Conservation (phyloP, 2,888 invertebrate genomes). For the Atethmia centrago region DNA sequence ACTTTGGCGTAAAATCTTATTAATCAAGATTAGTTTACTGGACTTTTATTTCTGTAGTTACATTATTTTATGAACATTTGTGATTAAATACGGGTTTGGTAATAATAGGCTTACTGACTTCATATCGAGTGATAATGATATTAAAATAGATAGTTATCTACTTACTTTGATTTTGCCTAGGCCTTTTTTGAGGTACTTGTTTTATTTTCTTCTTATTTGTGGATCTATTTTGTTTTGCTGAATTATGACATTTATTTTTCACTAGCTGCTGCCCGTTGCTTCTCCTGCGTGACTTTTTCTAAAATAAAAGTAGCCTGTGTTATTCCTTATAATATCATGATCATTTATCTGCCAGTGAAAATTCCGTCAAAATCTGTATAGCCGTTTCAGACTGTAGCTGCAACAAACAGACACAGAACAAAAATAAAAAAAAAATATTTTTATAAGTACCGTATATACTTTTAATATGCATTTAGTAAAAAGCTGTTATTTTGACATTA, state of each 20-base stretch:
- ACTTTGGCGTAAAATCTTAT: conserved; percentile 76
- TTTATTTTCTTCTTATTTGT: background rate
- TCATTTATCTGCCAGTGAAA: too few relatives aligned
- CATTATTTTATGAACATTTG: conserved; percentile 34
- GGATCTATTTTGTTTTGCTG: background rate
- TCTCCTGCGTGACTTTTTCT: too few relatives aligned
- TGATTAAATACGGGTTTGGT: conserved; percentile 8
- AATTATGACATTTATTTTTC: fast-evolving
- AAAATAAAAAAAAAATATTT: too few relatives aligned
- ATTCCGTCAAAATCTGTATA: too few relatives aligned
- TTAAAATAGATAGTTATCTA: background rate
- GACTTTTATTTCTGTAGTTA: conserved; percentile 29
- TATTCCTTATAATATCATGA: too few relatives aligned
- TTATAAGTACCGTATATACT: too few relatives aligned
- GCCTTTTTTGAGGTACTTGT: background rate
- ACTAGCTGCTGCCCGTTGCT: too few relatives aligned
- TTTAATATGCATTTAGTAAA: too few relatives aligned
- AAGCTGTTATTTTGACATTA: too few relatives aligned
- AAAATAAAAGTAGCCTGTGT: too few relatives aligned
- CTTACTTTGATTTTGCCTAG: background rate
- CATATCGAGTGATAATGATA: background rate
- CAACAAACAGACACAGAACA: too few relatives aligned
- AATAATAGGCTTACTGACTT: conserved; percentile 17
- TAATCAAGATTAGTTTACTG: conserved; percentile 69
- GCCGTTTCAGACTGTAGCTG: too few relatives aligned